Conservation (phyloP, 2,797 vertebrate genomes). For the Pempheris klunzingeri region DNA sequence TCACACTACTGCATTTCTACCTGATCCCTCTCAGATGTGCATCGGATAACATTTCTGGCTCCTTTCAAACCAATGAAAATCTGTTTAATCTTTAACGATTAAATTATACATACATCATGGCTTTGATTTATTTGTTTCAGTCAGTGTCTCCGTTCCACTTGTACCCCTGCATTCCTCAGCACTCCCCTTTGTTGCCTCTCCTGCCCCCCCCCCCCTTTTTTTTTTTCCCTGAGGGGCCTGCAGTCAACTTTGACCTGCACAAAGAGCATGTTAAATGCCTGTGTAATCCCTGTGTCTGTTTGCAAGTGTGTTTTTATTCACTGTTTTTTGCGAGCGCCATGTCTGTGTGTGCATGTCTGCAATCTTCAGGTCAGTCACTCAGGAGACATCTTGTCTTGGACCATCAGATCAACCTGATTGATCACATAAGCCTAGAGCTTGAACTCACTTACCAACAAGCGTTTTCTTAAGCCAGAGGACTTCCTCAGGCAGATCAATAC, state of each 20-base stretch:
- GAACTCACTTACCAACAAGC: constrained; percentile 55
- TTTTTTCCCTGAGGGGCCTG: constrained; percentile 75
- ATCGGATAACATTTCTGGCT: not conserved
- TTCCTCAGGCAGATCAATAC: constrained; percentile 44
- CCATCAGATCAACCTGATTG: constrained; percentile 75
- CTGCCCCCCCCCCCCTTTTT: constrained; percentile 51
- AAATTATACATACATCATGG: constrained; percentile 27
- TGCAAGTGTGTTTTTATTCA: constrained; percentile 57
- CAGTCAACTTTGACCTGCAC: constrained; percentile 84
- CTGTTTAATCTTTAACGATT: not conserved
- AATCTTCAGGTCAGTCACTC: constrained; percentile 62
- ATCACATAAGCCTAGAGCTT: constrained; percentile 51
- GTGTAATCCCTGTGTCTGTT: constrained; percentile 80
- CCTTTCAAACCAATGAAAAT: not conserved
- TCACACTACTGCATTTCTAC: constrained; percentile 8
- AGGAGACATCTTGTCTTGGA: constrained; percentile 75
- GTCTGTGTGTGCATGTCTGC: constrained; percentile 29
- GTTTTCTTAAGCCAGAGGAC: constrained; percentile 18
- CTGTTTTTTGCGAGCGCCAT: constrained; percentile 6
- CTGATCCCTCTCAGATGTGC: constrained; percentile 24
- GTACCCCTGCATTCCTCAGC: constrained; percentile 64
- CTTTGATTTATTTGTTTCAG: constrained; percentile 60
- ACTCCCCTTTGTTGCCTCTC: constrained; percentile 46
- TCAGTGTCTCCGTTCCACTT: constrained; percentile 41
- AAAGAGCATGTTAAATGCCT: constrained; percentile 87